Evolutionary conservation across 1,140 invertebrate genomes (phyloP).

Genomic region (Pararge aegeria): DNA sequence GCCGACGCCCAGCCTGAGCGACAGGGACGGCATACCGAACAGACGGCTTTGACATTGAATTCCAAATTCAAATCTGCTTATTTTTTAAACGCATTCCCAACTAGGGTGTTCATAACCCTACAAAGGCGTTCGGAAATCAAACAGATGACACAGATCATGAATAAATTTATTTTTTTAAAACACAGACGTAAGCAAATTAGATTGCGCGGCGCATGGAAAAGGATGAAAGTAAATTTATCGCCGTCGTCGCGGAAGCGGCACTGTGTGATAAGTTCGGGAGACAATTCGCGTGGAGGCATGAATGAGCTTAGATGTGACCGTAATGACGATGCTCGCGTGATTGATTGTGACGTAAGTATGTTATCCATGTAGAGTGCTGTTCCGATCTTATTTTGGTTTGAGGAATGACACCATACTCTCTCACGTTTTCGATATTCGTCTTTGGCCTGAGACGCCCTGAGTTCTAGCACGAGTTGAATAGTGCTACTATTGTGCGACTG

Average conservation of each 20-base stretch:
- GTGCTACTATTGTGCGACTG: no score
- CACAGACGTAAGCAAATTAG: slow-evolving; percentile 45
- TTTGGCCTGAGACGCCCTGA: no score
- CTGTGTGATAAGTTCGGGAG: slow-evolving; percentile 55
- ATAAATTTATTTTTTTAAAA: slow-evolving; percentile 18
- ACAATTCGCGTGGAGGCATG: slow-evolving; percentile 59
- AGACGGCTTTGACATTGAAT: slow-evolving; percentile 54
- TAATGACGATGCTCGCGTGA: slow-evolving; percentile 50
- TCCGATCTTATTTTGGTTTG: slow-evolving; percentile 23
- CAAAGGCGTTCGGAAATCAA: slow-evolving; percentile 17
- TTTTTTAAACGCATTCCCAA: slow-evolving; percentile 31
- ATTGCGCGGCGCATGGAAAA: slow-evolving; percentile 50
- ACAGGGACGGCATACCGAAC: slow-evolving; percentile 63
- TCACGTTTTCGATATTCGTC: no score
- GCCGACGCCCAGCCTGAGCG: slow-evolving; percentile 71
- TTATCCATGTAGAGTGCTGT: slow-evolving; percentile 26
- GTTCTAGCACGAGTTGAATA: no score
- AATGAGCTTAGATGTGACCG: slow-evolving; percentile 58
- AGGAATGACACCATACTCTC: background rate
- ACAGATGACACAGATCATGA: background rate
- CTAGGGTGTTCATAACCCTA: slow-evolving; percentile 8
- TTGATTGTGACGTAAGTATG: slow-evolving; percentile 45
- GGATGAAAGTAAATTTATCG: slow-evolving; percentile 76
- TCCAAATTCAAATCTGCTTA: slow-evolving; percentile 43
- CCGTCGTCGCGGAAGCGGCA: slow-evolving; percentile 54